Evolutionary conservation across 1,140 invertebrate species (phyloP).

Genomic region (Drosophila littoralis): DNA sequence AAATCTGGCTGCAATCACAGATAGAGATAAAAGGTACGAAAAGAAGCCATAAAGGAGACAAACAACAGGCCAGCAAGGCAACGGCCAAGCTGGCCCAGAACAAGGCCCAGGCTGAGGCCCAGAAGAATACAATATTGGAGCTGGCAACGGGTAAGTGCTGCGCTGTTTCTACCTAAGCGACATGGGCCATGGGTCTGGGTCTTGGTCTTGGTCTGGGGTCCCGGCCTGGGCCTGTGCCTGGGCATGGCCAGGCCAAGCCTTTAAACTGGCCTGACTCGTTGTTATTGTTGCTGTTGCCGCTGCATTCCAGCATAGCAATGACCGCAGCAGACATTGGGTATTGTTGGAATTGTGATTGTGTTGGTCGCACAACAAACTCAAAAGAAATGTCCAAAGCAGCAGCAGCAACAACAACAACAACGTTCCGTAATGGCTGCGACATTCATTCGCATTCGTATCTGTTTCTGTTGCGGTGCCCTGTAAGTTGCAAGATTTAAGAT

Average conservation of each 20-base stretch:
- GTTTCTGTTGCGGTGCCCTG: constrained; percentile 63
- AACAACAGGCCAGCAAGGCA: constrained; percentile 61
- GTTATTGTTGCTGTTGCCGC: constrained; percentile 33
- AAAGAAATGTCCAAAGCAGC: constrained; percentile 60
- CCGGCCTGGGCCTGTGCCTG: constrained; percentile 16
- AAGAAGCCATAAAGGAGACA: constrained; percentile 82
- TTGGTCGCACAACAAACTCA: constrained; percentile 48
- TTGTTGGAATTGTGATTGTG: constrained; percentile 49
- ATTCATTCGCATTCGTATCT: constrained; percentile 79
- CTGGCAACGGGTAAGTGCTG: constrained; percentile 8
- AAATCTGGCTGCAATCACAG: constrained; percentile 73
- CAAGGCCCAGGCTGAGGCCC: constrained; percentile 40
- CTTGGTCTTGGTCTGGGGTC: constrained; percentile 18
- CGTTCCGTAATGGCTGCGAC: constrained; percentile 78
- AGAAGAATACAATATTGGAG: constrained; percentile 29
- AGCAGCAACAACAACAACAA: constrained; percentile 32
- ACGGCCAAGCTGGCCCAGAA: constrained; percentile 14
- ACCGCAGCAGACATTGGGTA: constrained; percentile 71
- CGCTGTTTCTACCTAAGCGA: constrained; percentile 63
- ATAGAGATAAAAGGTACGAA: constrained; percentile 77
- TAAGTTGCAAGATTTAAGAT: constrained; percentile 79
- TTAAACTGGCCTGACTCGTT: constrained; percentile 56
- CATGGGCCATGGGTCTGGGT: constrained; percentile 24
- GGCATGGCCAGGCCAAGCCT: constrained; percentile 60
- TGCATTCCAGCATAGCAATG: constrained; percentile 79